Percentiles rank a stretch among this genome's conserved stretches.
Evolutionary conservation across 2,113 vertebrate genomes (phyloP).

Genomic region (Zapornia atra): DNA sequence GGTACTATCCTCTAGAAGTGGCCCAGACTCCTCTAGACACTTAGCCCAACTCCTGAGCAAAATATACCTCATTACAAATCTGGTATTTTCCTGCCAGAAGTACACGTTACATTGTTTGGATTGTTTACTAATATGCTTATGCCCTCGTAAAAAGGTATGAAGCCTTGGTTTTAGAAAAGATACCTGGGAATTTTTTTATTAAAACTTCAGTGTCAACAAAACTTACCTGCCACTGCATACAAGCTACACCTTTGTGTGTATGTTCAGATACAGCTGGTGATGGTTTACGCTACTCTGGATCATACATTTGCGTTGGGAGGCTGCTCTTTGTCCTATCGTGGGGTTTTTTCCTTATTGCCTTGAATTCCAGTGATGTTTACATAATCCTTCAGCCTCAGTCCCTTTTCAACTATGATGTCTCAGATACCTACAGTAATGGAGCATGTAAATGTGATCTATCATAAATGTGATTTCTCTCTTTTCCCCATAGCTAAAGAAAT

Average conservation of each 20-base stretch:
- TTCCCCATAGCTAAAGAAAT: background rate
- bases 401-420: background rate
- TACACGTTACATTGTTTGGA: background rate
- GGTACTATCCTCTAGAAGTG: background rate
- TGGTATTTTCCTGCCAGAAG: slow-evolving; percentile 10
- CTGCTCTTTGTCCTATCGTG: background rate
- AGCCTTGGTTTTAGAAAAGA: slow-evolving; percentile 30
- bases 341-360: background rate
- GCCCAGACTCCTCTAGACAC: background rate
- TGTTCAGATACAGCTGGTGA: background rate
- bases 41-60: background rate
- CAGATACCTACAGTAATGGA: background rate
- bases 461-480: slow-evolving; percentile 6
- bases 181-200: slow-evolving; percentile 10
- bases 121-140: background rate
- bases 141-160: slow-evolving; percentile 11
- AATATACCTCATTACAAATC: slow-evolving; percentile 53
- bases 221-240: background rate
- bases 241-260: background rate
- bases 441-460: background rate
- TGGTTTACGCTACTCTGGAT: background rate
- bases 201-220: background rate
- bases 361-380: background rate
- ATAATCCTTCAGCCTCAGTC: background rate
- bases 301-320: background rate